Base-by-base conservation (phyloP, 2,113 vertebrate species). In the Stomatorhinus ivindoensis region DNA sequence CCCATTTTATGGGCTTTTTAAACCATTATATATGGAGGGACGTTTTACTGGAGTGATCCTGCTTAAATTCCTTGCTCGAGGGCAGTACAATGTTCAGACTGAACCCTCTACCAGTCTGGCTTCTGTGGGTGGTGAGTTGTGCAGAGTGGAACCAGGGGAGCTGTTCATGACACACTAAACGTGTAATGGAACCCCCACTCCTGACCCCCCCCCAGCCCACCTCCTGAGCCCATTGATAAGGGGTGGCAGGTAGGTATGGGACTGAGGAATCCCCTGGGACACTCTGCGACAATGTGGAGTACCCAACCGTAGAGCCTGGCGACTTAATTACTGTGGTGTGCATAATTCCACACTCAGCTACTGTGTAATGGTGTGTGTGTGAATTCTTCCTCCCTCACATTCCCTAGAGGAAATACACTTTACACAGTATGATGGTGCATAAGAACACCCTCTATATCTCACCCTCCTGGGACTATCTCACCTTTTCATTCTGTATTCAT, bases 241-340 rank as follows among this genome's bases (percentile, higher is more conserved):
- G 92, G 91, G 90, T 88, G 86, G 76, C 88, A 90, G 35, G 80
- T 89, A 89, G 90, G 80, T 88, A 65, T 89, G 91, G 92, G 90
- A 90, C 88, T 91, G 92, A 94, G 93, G 91, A 90, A 90, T 92
- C 94, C 92, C 93, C 84, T 80, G 92, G 94, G 94, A 94, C 89
- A 73, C 50, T 86, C 88, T 85, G 87, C 86, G 91, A 93, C 90
- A 94, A 94, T 92, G 93, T 91, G 93, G 93, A 93, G 93, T 88
- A 92, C 93, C 95, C 92, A 92, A 93, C 95, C 93, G 93, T 93
- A 92, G 93, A 88, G 91, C 90, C 94, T 92, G 89, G 91, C 92
- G 93, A 93, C 92, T 93, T 92, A 92, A 93, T 94, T 94, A 92
- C 90, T 91, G 89, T 89, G 19, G 65, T 91, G 93, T 94, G 90